phyloP scores from a whole-genome alignment of 2,113 vertebrate species.

The Nesoenas mayeri region DNA sequence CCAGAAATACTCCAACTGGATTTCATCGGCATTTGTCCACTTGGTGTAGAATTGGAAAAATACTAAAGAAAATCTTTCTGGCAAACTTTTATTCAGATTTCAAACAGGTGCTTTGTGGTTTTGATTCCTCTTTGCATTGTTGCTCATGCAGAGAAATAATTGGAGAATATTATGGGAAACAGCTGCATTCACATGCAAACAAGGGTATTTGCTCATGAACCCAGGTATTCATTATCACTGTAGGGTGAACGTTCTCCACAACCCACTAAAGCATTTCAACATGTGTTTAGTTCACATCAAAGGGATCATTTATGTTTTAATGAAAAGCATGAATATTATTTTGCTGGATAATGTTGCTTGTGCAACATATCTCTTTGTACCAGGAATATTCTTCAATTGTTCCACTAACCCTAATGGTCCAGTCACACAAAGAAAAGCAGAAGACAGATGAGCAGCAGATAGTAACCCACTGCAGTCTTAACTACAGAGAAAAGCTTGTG shows the following conservation, averaged over 20 bases:
- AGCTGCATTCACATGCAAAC: slow-evolving; percentile 15
- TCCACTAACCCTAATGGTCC: neutral
- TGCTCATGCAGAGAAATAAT: slow-evolving; percentile 37
- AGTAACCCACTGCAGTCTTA: neutral
- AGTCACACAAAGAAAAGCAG: neutral
- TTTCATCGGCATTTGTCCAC: neutral
- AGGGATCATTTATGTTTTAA: neutral
- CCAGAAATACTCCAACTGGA: rapidly evolving
- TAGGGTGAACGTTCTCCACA: neutral
- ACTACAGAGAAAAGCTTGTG: neutral
- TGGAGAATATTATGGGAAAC: slow-evolving; percentile 32
- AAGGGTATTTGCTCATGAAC: neutral
- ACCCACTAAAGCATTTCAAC: neutral
- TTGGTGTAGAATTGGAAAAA: neutral
- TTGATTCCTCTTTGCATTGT: slow-evolving; percentile 4
- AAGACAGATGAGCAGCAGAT: neutral
- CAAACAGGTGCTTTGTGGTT: neutral
- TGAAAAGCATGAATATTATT: neutral
- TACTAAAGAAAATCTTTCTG: neutral
- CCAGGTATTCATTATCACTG: neutral
- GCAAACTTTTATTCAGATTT: slow-evolving; percentile 15
- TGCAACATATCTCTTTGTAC: neutral
- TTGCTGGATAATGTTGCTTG: neutral
- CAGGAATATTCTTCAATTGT: neutral
- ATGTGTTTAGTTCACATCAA: neutral